Evolutionary conservation across 2,888 invertebrate genomes (phyloP).

Genomic region (Muscina levida): DNA sequence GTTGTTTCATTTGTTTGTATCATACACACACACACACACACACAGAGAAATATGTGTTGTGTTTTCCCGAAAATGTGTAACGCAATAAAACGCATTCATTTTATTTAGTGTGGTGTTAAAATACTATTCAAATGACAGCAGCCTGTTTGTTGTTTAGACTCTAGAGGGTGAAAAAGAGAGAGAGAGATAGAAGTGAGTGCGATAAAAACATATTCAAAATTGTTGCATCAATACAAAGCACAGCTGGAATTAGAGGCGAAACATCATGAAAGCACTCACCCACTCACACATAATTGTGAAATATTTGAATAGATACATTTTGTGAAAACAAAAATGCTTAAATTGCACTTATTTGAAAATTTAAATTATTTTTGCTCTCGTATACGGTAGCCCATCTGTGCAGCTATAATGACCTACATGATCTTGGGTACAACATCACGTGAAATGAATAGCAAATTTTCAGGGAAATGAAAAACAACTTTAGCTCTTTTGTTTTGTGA

Average conservation of each 20-base stretch:
- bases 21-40: not conserved
- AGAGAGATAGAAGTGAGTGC: too few relatives aligned
- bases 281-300: not conserved
- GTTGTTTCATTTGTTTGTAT: constrained; percentile 46
- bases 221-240: constrained; percentile 21
- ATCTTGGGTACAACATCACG: constrained; percentile 11
- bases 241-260: constrained; percentile 21
- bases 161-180: too few relatives aligned
- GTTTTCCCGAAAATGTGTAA: constrained; percentile 12
- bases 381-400: not conserved
- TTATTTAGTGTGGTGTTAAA: constrained; percentile 33
- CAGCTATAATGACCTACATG: constrained; percentile 24
- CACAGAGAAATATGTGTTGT: constrained; percentile 3
- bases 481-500: constrained; percentile 12
- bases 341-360: not conserved
- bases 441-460: constrained; percentile 6
- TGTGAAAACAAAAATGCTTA: not conserved
- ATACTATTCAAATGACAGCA: constrained; percentile 41
- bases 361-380: too few relatives aligned
- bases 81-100: constrained; percentile 39
- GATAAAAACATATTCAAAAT: constrained; percentile 32
- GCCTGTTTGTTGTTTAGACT: too few relatives aligned
- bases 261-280: not conserved
- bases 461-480: constrained; percentile 12
- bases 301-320: not conserved